Evolutionary conservation across 2,797 vertebrate genomes (phyloP).

Genomic region (Bothrops alternatus): DNA sequence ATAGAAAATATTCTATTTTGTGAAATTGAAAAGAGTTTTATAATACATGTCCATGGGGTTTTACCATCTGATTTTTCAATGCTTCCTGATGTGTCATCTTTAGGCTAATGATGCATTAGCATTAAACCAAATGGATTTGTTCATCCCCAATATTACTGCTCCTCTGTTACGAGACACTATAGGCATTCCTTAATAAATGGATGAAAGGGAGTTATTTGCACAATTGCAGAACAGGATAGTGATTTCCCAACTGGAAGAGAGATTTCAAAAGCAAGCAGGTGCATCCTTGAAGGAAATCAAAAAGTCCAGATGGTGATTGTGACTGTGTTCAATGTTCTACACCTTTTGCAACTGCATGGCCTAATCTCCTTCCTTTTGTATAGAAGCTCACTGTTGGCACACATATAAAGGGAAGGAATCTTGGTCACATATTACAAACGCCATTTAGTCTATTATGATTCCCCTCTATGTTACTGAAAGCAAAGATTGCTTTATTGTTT

Average conservation of each 20-base stretch:
- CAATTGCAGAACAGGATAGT: background rate
- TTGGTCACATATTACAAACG: background rate
- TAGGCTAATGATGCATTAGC: background rate
- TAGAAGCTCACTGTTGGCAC: background rate
- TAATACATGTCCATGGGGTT: background rate
- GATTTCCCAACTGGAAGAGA: background rate
- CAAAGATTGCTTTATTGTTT: background rate
- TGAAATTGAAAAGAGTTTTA: background rate
- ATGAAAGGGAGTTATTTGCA: background rate
- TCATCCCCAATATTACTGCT: background rate
- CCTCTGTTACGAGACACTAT: background rate
- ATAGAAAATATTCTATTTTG: background rate
- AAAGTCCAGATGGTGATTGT: background rate
- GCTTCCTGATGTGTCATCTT: background rate
- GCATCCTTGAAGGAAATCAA: background rate
- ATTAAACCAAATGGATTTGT: background rate
- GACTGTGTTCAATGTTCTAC: background rate
- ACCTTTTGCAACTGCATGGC: background rate
- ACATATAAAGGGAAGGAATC: background rate
- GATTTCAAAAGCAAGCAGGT: background rate
- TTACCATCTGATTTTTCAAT: background rate
- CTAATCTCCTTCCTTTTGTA: background rate
- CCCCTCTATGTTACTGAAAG: background rate
- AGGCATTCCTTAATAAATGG: background rate
- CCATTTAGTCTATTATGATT: background rate